Evolutionary conservation across 2,113 vertebrate species (phyloP), one percentile per base, ranked within the genome.

Genomic region (Thamnaconus septentrionalis): DNA sequence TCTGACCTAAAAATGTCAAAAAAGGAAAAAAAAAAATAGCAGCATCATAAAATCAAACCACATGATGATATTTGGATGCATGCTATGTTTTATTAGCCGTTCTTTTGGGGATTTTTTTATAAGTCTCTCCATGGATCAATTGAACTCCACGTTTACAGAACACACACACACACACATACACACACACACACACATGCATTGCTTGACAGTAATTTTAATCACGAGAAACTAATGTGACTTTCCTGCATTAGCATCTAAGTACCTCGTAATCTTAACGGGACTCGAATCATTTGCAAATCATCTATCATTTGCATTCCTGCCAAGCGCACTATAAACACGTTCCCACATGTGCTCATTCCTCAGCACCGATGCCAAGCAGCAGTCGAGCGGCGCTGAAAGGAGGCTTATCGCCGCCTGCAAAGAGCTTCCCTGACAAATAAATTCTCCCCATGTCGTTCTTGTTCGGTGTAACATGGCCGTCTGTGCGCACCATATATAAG

Each of bases 271-370:
- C 53, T 79, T 66, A 82, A 81, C 57, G 58, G 60, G 53, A 82
- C 71, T 74, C 66, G 77, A 81, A 83, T 85, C 46, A 87, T 84
- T 85, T 69, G 60, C 41, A 8, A 79, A 83, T 88, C 62, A 78
- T 77, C 66, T 86, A 81, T 82, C 78, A 76, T 82, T 83, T 80
- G 60, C 69, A 66, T 76, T 87, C 74, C 78, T 66, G 68, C 82
- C 77, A 79, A 78, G 75, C 50, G 52, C 68, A 59, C 67, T 57
- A 66, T 78, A 84, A 89, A 85, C 86, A 78, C 79, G 88, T 90
- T 85, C 75, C 82, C 75, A 80, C 90, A 82, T 83, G 89, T 63
- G 66, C 75, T 85, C 75, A 85, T 84, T 86, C 85, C 84, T 78
- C 3, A 4, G 68, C 43, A 5, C 62, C 49, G 71, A 74, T 88